Evolutionary conservation across 1,140 invertebrate genomes (phyloP), one percentile per base, ranked within the genome.

Genomic region (Drosophila nigrodunni): DNA sequence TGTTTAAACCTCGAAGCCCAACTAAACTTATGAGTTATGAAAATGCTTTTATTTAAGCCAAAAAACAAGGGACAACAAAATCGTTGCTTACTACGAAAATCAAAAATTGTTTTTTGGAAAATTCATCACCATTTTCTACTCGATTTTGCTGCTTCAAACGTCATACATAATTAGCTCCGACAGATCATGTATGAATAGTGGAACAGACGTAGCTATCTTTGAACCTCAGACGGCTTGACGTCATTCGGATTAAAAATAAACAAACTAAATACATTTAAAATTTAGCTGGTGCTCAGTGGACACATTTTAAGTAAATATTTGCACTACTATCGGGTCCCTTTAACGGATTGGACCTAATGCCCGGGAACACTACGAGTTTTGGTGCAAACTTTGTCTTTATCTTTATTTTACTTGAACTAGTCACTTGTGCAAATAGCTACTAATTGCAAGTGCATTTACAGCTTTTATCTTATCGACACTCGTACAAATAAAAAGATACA

Each of bases 141-240:
- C 18, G 58, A 58, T 59, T 68, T 55, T 62, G 49, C 55, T 54
- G 10, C 39, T 41, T 55, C 37, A 30, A 80, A 71, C 81, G 81
- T 85, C 81, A 85, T 74, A 85, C 74, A 54, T 80, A 85, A 85
- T 85, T 85, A 85, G 74, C 81, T 74, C 70, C 25, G 52, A 52
- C 50, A 47, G 58, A 85, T 58, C 30, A 59, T 46, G 15, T 21
- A 21, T 60, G n/a, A 9, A 25, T 25, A 6, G 46, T 62, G 65
- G 11, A 69, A 21, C 68, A 49, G 39, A 13, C 47, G 30, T 15
- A 1, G 46, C 46, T 44, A 8, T 21, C 35, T 54, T 54, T 50
- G 55, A 55, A 72, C 66, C 77, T 46, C 46, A 11, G 62, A 77
- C 54, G 46, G 59, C 67, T 78, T 86, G 82, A 86, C 82, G 82